Percentiles rank a stretch among this genome's conserved stretches.
phyloP scores from a whole-genome alignment of 1,140 invertebrate species.

The Meloidogyne floridensis region DNA sequence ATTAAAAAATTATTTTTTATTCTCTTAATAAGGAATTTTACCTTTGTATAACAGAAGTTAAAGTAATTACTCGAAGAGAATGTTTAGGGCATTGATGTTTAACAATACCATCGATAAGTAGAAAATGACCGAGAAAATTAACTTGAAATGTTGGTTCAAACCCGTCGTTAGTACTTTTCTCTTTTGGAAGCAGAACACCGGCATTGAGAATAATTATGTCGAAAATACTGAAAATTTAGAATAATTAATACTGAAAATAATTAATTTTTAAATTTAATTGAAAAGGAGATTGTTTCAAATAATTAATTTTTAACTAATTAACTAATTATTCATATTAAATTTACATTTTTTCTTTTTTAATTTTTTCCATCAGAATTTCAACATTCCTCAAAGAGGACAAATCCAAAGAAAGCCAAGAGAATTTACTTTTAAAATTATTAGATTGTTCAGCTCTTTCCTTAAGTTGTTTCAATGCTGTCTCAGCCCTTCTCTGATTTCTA shows the following conservation, averaged over 20 bases:
- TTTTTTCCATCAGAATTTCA: constrained; percentile 11
- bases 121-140: constrained; percentile 42
- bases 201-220: constrained; percentile 46
- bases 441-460: constrained; percentile 10
- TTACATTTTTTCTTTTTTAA: constrained; percentile 18
- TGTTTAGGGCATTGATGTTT: constrained; percentile 11
- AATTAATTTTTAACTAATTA: too few species aligned
- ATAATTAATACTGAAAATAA: constrained; percentile 20
- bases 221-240: constrained; percentile 29
- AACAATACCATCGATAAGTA: constrained; percentile 36
- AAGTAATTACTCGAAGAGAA: constrained; percentile 35
- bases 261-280: not conserved
- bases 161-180: constrained; percentile 36
- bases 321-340: not conserved
- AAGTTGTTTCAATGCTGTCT: constrained; percentile 31
- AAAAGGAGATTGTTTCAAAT: too few species aligned
- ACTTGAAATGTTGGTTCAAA: constrained; percentile 43
- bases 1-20: not conserved
- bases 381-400: constrained; percentile 29
- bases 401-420: constrained; percentile 31
- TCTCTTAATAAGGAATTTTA: not conserved
- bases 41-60: constrained; percentile 38
- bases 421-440: not conserved
- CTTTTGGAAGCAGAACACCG: constrained; percentile 36
- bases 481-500: constrained; percentile 35